Base-by-base conservation (phyloP, 2,888 invertebrate genomes). In the Dendrolimus pini region DNA sequence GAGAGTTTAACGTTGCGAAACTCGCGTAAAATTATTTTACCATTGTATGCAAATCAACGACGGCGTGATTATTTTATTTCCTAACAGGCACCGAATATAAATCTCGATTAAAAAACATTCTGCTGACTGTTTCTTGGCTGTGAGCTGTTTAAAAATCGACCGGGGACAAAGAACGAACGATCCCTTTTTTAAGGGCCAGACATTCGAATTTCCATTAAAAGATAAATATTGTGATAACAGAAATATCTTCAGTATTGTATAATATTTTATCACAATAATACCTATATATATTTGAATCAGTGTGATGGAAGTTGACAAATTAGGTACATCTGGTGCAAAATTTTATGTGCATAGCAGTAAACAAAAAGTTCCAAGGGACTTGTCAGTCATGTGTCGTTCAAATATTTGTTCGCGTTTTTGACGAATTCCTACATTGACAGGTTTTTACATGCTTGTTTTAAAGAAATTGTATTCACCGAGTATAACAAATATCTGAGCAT, bases 11-110 rank as follows among this genome's bases (percentile, higher is more conserved):
- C 88, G 85, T 87, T 84, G 83, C 85, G 86, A 88, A 89, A 89
- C 89, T 86, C 90, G 90, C 90, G 90, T 90, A 90, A 90, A 90
- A 90, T 90, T 90, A 90, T 90, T 89, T 90, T 89, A 87, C 90
- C 90, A 90, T 90, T 90, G 90, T 90, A 90, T 90, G 90, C 90
- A 90, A 90, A 90, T 90, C 82, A 71, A 81, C 77, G 80, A 79
- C 74, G 83, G 82, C 75, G 89, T 90, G 89, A 90, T 90, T 89
- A 90, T 90, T 90, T 90, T 90, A 90, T 90, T 90, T 89, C 86
- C 88, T 89, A 89, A 86, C 86, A 89, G 80, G 75, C 77, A 75
- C 78, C 75, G 83, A 82, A 81, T 86, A 89, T 90, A 89, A 89
- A 89, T 89, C 85, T 80, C 79, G 82, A 75, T 82, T 80, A 80